These are phyloP conservation scores for Dolichotis patagonum DNA, from an alignment of 2,113 vertebrate species.

Conservation along the genomic window DNA sequence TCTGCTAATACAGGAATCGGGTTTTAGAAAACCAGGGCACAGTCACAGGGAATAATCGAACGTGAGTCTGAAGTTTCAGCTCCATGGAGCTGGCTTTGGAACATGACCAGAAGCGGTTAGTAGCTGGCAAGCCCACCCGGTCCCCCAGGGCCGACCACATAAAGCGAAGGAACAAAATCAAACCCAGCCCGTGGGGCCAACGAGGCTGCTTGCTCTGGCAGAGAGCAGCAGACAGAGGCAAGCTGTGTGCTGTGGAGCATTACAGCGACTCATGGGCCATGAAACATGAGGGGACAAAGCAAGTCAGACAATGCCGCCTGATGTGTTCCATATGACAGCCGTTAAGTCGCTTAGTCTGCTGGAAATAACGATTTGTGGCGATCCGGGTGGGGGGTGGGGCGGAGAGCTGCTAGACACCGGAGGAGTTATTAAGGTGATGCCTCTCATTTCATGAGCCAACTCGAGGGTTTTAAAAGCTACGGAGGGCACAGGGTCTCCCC, in stretches of 20 bases:
- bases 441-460: background rate
- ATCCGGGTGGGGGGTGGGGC: constrained; percentile 20
- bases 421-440: no score
- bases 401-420: background rate
- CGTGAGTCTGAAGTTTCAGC: background rate
- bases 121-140: constrained; percentile 23
- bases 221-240: constrained; percentile 60
- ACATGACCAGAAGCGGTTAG: background rate
- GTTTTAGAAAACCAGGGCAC: background rate
- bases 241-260: constrained; percentile 47
- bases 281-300: constrained; percentile 71
- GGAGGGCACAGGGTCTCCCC: background rate
- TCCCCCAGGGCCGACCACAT: background rate
- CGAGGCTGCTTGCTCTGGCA: background rate
- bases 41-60: background rate
- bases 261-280: constrained; percentile 3
- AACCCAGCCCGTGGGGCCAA: background rate
- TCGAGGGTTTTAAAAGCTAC: background rate
- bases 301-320: constrained; percentile 63
- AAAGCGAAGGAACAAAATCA: constrained; percentile 48
- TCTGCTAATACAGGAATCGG: background rate
- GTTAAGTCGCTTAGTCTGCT: constrained; percentile 29
- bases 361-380: constrained; percentile 72
- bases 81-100: background rate
- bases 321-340: constrained; percentile 73